phyloP scores from a whole-genome alignment of 2,888 invertebrate genomes.

The Machimus rusticus region DNA sequence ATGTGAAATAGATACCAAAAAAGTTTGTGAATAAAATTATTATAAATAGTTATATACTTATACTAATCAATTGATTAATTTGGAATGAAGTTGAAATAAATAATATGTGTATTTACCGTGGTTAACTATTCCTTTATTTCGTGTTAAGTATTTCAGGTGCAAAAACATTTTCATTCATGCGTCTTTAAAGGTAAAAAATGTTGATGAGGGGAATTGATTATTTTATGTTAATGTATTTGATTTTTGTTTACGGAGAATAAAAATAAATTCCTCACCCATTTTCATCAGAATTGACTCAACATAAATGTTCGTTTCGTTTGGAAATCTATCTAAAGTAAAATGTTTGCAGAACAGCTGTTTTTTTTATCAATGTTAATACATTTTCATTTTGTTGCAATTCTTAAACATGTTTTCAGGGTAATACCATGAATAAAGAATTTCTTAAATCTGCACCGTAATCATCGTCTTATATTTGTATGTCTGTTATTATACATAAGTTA shows the following conservation, averaged over 20 bases:
- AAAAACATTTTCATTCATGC: not conserved
- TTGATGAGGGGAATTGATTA: not conserved
- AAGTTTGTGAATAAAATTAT: slow-evolving; percentile 48
- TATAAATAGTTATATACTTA: slow-evolving; percentile 43
- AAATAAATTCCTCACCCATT: not conserved
- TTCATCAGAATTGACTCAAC: not conserved
- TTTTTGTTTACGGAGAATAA: not conserved
- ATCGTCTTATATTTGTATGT: not conserved
- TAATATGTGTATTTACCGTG: slow-evolving; percentile 49
- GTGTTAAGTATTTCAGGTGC: not conserved
- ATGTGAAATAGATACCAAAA: slow-evolving; percentile 47
- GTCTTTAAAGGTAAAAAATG: not conserved
- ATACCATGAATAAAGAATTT: not conserved
- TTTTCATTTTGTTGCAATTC: too few species aligned
- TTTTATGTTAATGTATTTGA: not conserved
- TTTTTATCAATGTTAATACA: not conserved
- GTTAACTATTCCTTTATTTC: slow-evolving; percentile 38
- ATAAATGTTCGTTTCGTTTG: not conserved
- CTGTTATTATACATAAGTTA: not conserved
- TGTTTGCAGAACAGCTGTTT: not conserved
- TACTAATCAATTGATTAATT: slow-evolving; percentile 45
- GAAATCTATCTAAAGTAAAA: not conserved
- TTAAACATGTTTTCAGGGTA: not conserved
- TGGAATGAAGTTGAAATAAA: slow-evolving; percentile 47
- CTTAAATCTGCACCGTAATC: not conserved